Percentiles rank a stretch among this genome's conserved stretches.
Evolutionary conservation across 2,888 invertebrate genomes (phyloP).

Genomic region (Acronicta aceris): DNA sequence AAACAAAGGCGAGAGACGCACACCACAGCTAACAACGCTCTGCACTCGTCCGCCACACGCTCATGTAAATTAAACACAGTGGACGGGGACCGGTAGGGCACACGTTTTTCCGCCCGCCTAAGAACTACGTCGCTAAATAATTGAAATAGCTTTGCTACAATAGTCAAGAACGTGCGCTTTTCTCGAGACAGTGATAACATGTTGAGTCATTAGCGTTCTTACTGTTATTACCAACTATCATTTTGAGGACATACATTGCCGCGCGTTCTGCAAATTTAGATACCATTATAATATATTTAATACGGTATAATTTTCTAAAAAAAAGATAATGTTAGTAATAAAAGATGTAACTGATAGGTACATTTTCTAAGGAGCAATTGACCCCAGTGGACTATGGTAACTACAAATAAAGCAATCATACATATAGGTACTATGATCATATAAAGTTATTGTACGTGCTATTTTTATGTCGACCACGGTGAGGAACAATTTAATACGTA

Average conservation of each 20-base stretch:
- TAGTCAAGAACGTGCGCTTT: constrained; percentile 27
- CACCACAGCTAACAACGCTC: constrained; percentile 68
- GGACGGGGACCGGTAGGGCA: constrained; percentile 52
- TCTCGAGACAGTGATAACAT: constrained; percentile 39
- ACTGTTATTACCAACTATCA: constrained; percentile 52
- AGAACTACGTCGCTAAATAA: constrained; percentile 28
- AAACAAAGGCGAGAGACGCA: constrained; percentile 73
- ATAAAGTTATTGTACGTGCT: constrained; percentile 14
- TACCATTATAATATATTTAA: constrained; percentile 64
- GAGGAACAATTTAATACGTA: background rate
- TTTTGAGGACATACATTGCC: constrained; percentile 54
- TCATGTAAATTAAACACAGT: constrained; percentile 64
- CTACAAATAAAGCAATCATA: constrained; percentile 48
- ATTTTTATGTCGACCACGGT: constrained; percentile 5
- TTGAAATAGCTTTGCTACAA: constrained; percentile 43
- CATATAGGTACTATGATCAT: constrained; percentile 32
- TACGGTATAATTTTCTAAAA: constrained; percentile 63
- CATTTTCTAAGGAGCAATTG: constrained; percentile 60
- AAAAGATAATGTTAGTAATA: constrained; percentile 66
- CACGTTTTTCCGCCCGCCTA: constrained; percentile 65
- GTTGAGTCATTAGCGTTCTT: constrained; percentile 59
- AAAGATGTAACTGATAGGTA: constrained; percentile 60
- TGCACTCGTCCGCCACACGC: constrained; percentile 68
- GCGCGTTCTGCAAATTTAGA: constrained; percentile 59
- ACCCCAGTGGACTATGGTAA: constrained; percentile 52